These are phyloP conservation scores for Drosophila paranaensis DNA, from an alignment of 2,888 invertebrate genomes.

Conservation along the genomic window DNA sequence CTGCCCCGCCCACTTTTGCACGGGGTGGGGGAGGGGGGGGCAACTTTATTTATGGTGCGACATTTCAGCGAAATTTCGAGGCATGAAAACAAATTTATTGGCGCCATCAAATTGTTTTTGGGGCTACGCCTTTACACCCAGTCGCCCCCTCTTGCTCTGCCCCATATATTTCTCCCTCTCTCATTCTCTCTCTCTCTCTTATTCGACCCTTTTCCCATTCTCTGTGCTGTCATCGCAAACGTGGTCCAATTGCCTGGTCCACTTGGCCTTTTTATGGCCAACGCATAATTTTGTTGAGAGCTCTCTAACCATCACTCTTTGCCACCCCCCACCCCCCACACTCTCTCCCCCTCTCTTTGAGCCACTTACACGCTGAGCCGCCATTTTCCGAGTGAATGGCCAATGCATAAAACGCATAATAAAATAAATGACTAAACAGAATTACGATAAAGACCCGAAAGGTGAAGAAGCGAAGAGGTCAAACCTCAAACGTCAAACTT, in stretches of 20 bases:
- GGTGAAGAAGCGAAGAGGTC: background rate
- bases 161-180: too few relatives aligned
- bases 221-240: conserved; percentile 24
- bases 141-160: background rate
- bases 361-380: conserved; percentile 31
- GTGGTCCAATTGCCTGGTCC: conserved; percentile 39
- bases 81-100: conserved; percentile 75
- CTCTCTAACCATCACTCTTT: conserved; percentile 21
- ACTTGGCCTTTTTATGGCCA: conserved; percentile 69
- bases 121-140: conserved; percentile 39
- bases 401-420: conserved; percentile 71
- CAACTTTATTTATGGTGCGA: conserved; percentile 74
- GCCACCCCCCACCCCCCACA: background rate
- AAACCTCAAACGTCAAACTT: background rate
- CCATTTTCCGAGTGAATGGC: conserved; percentile 41
- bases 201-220: background rate
- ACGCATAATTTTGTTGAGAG: conserved; percentile 76
- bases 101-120: conserved; percentile 70
- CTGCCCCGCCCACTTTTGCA: conserved; percentile 27
- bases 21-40: background rate
- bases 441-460: conserved; percentile 66
- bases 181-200: too few relatives aligned
- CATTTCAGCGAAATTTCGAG: conserved; percentile 69
- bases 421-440: conserved; percentile 79
- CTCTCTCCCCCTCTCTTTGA: background rate